These are phyloP conservation scores for Oncorhynchus clarkii DNA, from an alignment of 2,113 vertebrate genomes.

Conservation along the genomic window DNA sequence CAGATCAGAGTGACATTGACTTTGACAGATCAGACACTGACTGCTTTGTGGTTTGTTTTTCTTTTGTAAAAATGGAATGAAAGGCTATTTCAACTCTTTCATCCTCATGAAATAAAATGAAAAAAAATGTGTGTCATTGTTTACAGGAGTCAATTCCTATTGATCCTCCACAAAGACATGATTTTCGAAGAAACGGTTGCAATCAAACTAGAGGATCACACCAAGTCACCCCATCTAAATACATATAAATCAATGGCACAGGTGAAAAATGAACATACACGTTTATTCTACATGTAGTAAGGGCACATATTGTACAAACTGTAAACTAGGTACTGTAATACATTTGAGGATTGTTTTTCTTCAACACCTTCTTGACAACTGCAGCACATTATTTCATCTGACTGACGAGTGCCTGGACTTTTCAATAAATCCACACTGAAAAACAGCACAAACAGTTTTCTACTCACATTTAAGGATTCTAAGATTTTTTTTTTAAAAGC, in stretches of 20 bases:
- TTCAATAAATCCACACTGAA: constrained; percentile 59
- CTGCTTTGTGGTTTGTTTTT: too few species aligned
- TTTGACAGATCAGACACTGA: too few species aligned
- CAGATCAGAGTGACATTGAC: not conserved
- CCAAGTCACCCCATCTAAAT: not conserved
- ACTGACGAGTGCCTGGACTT: constrained; percentile 14
- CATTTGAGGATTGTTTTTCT: constrained; percentile 54
- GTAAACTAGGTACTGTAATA: constrained; percentile 70
- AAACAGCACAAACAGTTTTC: constrained; percentile 62
- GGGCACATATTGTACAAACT: constrained; percentile 70
- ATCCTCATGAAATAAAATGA: too few species aligned
- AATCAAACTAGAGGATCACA: not conserved
- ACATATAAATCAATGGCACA: constrained; percentile 13
- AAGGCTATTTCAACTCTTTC: not conserved
- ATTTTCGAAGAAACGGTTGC: not conserved
- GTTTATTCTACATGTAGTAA: constrained; percentile 73
- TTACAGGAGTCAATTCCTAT: not conserved
- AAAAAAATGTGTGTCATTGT: not conserved
- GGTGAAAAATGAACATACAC: constrained; percentile 60
- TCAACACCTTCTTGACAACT: constrained; percentile 60
- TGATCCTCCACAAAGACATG: not conserved
- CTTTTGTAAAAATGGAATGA: not conserved
- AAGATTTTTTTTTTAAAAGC: constrained; percentile 62
- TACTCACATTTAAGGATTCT: constrained; percentile 66
- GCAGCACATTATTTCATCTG: constrained; percentile 22